Base-by-base conservation (phyloP, 2,113 vertebrate genomes). In the Sylvia atricapilla region DNA sequence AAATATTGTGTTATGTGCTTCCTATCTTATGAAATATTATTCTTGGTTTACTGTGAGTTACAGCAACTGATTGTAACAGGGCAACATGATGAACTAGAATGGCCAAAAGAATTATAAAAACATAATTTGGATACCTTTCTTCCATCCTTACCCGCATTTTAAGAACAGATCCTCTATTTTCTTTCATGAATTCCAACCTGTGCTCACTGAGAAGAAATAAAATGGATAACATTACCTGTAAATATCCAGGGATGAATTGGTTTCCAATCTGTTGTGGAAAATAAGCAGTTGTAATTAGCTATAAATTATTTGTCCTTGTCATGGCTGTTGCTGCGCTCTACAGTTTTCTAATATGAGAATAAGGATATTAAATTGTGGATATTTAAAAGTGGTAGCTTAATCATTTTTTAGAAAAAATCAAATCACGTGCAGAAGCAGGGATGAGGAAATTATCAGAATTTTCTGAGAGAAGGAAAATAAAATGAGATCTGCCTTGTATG, bases 381-480 rank as follows among this genome's bases (percentile, higher is more conserved):
- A 39, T 73, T 27, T 63, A 2, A 43, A 90, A 41, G 10, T 44
- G 41, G 49, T 73, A 56, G 7, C 13, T 73, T 15, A 35, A 22
- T 72, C 0, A 5, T 52, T 56, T 69, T 89, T 31, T 24, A 41
- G 15, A 30, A 66, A 66, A 86, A 88, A n/a, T 33, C 18, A 72
- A 67, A 27, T 59, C 37, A 15, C 0, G 0, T 70, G 9, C 15
- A 58, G 27, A 20, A 55, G 18, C 6, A 66, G 33, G 14, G 30
- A 46, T 52, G 22, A 67, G 33, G 15, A 70, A 67, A 49, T 23
- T 12, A 9, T 24, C 50, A 50, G 33, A 64, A 59, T 78, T 90
- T 68, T 31, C 25, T 14, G 23, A 52, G 33, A 31, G 66, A 68
- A 12, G 19, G 27, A 19, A 64, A 60, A 47, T 21, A n/a, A 28